phyloP scores from a whole-genome alignment of 1,140 invertebrate species.

The Heliothis virescens region DNA sequence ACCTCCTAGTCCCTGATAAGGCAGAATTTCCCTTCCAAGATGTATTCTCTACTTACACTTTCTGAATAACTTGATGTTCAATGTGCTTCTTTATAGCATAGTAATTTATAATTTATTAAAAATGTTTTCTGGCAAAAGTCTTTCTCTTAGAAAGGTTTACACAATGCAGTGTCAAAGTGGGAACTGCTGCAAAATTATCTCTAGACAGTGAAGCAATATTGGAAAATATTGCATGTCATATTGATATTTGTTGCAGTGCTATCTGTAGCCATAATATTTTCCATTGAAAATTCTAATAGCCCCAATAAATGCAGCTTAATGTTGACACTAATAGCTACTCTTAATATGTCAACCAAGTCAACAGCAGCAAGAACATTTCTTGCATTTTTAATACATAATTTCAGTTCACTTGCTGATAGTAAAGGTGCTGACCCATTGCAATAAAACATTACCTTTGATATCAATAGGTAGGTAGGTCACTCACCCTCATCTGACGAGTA shows the following conservation, averaged over 20 bases:
- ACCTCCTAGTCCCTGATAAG: constrained; percentile 90
- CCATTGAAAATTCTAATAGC: constrained; percentile 9
- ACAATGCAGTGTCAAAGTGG: not conserved
- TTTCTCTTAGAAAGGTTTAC: constrained; percentile 11
- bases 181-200: not conserved
- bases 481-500: no score
- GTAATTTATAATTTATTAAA: constrained; percentile 36
- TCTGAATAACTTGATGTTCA: constrained; percentile 33
- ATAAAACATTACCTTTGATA: not conserved
- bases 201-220: not conserved
- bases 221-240: constrained; percentile 1
- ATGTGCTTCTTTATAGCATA: constrained; percentile 24
- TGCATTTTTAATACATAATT: constrained; percentile 47
- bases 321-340: constrained; percentile 16
- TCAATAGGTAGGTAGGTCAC: not conserved
- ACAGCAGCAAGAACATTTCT: constrained; percentile 15
- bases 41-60: constrained; percentile 86
- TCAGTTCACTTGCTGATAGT: constrained; percentile 17
- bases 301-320: not conserved
- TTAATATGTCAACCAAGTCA: not conserved
- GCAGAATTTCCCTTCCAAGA: constrained; percentile 95
- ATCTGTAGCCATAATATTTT: not conserved
- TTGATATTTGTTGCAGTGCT: not conserved
- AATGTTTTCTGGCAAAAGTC: constrained; percentile 2
- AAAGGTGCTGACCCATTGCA: not conserved